Base-by-base conservation (phyloP, 2,113 vertebrate species). In the Balaeniceps rex region DNA sequence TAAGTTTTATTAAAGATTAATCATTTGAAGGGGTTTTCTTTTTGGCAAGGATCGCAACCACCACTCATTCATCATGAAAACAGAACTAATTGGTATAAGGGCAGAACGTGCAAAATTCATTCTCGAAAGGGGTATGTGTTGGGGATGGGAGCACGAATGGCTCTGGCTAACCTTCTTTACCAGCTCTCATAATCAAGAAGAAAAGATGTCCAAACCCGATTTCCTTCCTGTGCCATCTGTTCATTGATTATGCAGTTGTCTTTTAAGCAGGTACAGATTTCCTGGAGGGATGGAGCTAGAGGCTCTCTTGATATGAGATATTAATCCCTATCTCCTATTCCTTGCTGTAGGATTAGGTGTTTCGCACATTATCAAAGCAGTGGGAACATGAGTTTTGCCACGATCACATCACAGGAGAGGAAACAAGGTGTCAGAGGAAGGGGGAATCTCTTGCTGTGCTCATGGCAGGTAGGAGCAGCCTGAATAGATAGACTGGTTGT, bases 1-100 rank as follows among this genome's bases (percentile, higher is more conserved):
- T 82, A 87, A 87, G 51, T 85, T 94, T 96, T 81, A 66, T 88
- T 91, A 71, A 96, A 88, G 40, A 82, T 69, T 88, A 84, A 83
- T 77, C 14, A 57, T 69, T 66, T 78, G 9, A 60, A 87, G 10
- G 23, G 14, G 13, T 38, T 94, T 95, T 87, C 22, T 77, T 85
- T 92, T 85, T 85, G 88, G 29, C 65, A 83, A 44, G 40, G 40
- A 84, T 64, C 13, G n/a, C 28, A 38, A 34, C 8, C 21, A 36
- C 11, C 61, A 42, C 72, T 85, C 19, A 78, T 60, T 96, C 66
- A 33, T 66, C 40, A 64, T 47, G 72, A 86, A 95, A 97, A 83
- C 36, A 14, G 14, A 74, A 81, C 24, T 70, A 77, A 85, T 80
- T 3, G 4, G 61, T 75, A 9, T 40, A 90, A 80, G 36, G 38